phyloP scores from a whole-genome alignment of 1,140 invertebrate genomes.

The Drosophila bifasciata region DNA sequence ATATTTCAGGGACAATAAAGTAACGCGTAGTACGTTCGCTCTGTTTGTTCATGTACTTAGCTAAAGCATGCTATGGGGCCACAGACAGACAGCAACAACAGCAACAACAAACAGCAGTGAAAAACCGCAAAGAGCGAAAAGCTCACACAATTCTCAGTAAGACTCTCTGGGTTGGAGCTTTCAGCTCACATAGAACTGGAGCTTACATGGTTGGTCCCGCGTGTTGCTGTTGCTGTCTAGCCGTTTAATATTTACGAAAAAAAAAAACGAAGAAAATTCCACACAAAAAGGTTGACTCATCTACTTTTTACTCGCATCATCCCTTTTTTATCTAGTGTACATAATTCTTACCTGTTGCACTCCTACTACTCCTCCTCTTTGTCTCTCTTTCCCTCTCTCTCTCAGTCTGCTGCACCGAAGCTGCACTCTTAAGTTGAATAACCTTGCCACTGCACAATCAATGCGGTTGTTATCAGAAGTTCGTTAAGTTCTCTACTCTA shows the following conservation, averaged over 20 bases:
- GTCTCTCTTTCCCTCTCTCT: not conserved
- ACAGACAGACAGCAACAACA: conserved; percentile 6
- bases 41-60: not conserved
- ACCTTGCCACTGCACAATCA: conserved; percentile 9
- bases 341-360: conserved; percentile 8
- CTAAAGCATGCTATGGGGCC: not conserved
- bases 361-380: not conserved
- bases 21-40: not conserved
- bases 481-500: no score
- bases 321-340: no score
- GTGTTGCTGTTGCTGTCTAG: not conserved
- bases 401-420: not conserved
- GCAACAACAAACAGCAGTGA: conserved; percentile 2
- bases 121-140: not conserved
- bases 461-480: not conserved
- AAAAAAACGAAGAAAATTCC: conserved; percentile 21
- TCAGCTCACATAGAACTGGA: conserved; percentile 32
- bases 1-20: no score
- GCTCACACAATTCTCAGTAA: not conserved
- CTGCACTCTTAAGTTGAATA: conserved; percentile 28
- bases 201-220: conserved; percentile 29
- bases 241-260: conserved; percentile 25
- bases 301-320: no score
- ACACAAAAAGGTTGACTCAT: no score
- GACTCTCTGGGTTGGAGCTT: conserved; percentile 14